Conservation (phyloP, 2,888 invertebrate species). For the Agonopterix arenella region DNA sequence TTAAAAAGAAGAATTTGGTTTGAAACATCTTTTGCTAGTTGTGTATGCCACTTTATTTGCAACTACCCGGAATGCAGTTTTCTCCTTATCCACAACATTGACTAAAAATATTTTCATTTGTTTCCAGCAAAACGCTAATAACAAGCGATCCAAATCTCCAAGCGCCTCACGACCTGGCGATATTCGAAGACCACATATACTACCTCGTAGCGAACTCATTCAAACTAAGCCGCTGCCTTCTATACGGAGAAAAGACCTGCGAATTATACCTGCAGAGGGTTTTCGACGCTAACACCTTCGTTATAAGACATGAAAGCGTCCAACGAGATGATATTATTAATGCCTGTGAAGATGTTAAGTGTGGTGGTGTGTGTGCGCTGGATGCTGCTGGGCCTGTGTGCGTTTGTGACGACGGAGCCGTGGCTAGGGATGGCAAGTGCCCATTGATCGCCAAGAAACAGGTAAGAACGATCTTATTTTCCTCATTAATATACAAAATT, state of each 20-base stretch:
- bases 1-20: slow-evolving; percentile 13
- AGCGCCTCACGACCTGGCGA: slow-evolving; percentile 80
- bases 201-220: slow-evolving; percentile 78
- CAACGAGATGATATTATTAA: slow-evolving; percentile 51
- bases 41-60: slow-evolving; percentile 1
- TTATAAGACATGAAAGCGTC: slow-evolving; percentile 40
- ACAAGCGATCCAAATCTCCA: slow-evolving; percentile 56
- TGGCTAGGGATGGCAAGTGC: slow-evolving; percentile 32
- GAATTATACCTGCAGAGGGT: slow-evolving; percentile 55
- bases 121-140: slow-evolving; percentile 54
- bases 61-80: too few relatives aligned
- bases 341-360: slow-evolving; percentile 62
- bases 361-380: slow-evolving; percentile 79
- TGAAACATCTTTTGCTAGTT: slow-evolving; percentile 21
- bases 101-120: neutral
- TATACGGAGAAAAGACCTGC: slow-evolving; percentile 72
- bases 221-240: slow-evolving; percentile 76
- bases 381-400: slow-evolving; percentile 56
- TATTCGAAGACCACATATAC: slow-evolving; percentile 87
- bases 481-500: too few relatives aligned
- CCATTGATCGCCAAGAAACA: slow-evolving; percentile 16
- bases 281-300: slow-evolving; percentile 41
- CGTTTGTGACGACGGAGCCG: slow-evolving; percentile 71
- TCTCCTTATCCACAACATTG: too few relatives aligned
- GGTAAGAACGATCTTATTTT: slow-evolving; percentile 26